Conservation (phyloP, 2,797 vertebrate species). For the Ispidina picta region DNA sequence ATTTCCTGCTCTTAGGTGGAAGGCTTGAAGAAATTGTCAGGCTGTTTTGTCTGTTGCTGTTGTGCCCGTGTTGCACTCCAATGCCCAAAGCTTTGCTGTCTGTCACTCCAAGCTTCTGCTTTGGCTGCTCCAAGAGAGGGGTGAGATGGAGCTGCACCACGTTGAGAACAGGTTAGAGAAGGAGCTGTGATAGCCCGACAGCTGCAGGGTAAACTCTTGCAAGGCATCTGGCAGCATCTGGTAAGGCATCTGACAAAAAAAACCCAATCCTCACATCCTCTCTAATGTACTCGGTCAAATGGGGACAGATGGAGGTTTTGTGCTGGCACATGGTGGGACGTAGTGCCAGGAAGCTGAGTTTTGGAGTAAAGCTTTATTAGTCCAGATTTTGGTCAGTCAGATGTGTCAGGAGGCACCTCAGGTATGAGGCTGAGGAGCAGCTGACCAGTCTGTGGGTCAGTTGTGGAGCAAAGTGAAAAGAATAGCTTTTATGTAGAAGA, state of each 20-base stretch:
- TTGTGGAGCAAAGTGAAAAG: neutral
- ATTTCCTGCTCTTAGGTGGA: slow-evolving; percentile 36
- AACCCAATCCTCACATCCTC: neutral
- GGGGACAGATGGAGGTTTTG: neutral
- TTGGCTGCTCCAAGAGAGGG: neutral
- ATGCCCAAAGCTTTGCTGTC: neutral
- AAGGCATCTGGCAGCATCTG: slow-evolving; percentile 2
- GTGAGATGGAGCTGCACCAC: neutral
- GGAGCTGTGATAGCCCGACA: neutral
- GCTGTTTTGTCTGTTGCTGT: slow-evolving; percentile 10
- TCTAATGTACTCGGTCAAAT: neutral
- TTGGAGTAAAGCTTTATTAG: neutral
- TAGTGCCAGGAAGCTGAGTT: neutral
- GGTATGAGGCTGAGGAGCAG: neutral
- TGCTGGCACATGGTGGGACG: neutral
- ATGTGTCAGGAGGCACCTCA: neutral
- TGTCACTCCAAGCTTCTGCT: neutral
- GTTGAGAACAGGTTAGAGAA: neutral
- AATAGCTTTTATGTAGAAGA: neutral
- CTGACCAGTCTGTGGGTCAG: neutral
- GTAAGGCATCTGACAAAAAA: neutral
- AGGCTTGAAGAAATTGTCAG: slow-evolving; percentile 25
- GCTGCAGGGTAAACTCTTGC: neutral
- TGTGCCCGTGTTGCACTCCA: neutral
- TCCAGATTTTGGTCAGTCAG: neutral